These are phyloP conservation scores for Drosophila parvula DNA, from an alignment of 1,140 invertebrate genomes.

Conservation along the genomic window DNA sequence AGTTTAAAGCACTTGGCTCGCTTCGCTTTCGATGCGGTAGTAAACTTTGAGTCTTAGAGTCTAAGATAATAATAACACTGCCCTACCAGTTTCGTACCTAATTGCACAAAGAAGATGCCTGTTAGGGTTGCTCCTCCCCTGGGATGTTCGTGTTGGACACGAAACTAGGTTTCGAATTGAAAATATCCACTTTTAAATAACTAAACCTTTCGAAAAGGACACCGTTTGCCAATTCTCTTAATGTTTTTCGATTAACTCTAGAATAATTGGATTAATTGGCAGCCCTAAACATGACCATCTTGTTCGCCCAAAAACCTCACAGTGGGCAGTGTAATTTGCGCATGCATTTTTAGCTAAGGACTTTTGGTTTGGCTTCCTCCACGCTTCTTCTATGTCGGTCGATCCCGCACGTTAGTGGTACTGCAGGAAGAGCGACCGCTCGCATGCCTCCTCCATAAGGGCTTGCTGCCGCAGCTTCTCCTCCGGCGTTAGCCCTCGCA, in stretches of 20 bases:
- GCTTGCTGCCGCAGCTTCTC: slow-evolving; percentile 66
- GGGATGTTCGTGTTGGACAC: not conserved
- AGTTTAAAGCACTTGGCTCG: slow-evolving; percentile 70
- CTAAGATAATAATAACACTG: slow-evolving; percentile 50
- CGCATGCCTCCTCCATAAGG: slow-evolving; percentile 76
- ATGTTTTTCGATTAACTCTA: not conserved
- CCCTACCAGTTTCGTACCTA: not conserved
- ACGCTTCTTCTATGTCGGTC: not conserved
- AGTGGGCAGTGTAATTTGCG: slow-evolving; percentile 55
- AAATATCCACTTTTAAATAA: not conserved
- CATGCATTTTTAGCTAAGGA: slow-evolving; percentile 45
- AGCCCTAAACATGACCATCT: not conserved
- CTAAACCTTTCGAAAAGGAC: not conserved
- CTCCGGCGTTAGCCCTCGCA: slow-evolving; percentile 68
- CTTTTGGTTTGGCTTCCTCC: slow-evolving; percentile 47
- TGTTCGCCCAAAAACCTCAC: not conserved
- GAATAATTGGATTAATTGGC: not conserved
- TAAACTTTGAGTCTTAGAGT: slow-evolving; percentile 78
- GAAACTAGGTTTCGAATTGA: not conserved
- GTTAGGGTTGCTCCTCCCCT: not conserved
- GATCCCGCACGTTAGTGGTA: slow-evolving; percentile 54
- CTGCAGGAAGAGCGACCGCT: slow-evolving; percentile 72
- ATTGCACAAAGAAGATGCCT: slow-evolving; percentile 7
- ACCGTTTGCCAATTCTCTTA: not conserved
- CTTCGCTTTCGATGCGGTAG: slow-evolving; percentile 57